These are phyloP conservation scores for Rhynchopsitta pachyrhyncha DNA, from an alignment of 2,113 vertebrate species.

Conservation along the genomic window DNA sequence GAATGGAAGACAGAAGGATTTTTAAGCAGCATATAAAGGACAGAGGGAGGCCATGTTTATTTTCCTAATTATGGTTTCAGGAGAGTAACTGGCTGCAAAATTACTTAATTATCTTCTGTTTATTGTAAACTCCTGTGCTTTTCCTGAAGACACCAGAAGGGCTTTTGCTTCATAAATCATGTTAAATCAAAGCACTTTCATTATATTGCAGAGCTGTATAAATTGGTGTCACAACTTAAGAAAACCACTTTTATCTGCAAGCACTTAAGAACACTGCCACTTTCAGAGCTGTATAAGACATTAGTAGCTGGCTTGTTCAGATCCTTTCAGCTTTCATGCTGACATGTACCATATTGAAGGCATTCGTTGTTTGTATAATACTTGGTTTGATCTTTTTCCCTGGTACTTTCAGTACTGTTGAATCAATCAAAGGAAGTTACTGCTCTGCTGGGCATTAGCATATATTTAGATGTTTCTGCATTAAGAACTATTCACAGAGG, in stretches of 20 bases:
- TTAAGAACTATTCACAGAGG: constrained; percentile 58
- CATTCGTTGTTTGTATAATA: constrained; percentile 56
- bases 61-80: constrained; percentile 48
- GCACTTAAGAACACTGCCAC: constrained; percentile 40
- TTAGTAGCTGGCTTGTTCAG: constrained; percentile 62
- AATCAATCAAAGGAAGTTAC: constrained; percentile 73
- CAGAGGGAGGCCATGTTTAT: constrained; percentile 24
- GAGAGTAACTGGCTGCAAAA: constrained; percentile 48
- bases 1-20: constrained; percentile 18
- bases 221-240: constrained; percentile 56
- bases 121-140: constrained; percentile 39
- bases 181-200: constrained; percentile 48
- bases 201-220: constrained; percentile 32
- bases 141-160: constrained; percentile 50
- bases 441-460: constrained; percentile 70
- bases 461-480: constrained; percentile 67
- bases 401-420: constrained; percentile 58
- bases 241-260: constrained; percentile 57
- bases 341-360: constrained; percentile 23
- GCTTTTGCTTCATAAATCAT: constrained; percentile 55
- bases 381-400: constrained; percentile 64
- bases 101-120: constrained; percentile 58
- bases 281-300: constrained; percentile 38
- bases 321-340: constrained; percentile 61
- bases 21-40: neutral